Evolutionary conservation across 2,888 invertebrate genomes (phyloP).

Genomic region (Lymantria monacha): DNA sequence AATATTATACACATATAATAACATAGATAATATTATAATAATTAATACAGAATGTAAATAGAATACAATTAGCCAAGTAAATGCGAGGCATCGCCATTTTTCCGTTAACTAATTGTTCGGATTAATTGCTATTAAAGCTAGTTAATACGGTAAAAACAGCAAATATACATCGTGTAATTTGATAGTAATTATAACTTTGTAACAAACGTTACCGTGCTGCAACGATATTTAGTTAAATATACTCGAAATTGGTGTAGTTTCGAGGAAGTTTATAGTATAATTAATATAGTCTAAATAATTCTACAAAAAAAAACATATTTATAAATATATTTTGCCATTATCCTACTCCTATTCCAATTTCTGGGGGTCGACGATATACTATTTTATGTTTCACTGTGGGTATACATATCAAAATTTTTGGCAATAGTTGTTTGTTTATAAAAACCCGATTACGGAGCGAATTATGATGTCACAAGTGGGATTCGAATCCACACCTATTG

Average conservation of each 20-base stretch:
- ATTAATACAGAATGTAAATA: background rate
- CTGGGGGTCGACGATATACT: no score
- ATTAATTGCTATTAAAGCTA: constrained; percentile 39
- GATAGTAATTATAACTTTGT: constrained; percentile 5
- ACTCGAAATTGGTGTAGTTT: background rate
- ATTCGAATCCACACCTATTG: no score
- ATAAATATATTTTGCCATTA: no score
- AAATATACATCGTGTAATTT: constrained; percentile 30
- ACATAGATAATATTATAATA: no score
- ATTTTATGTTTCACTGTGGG: no score
- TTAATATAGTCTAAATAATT: background rate
- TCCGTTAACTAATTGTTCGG: constrained; percentile 29
- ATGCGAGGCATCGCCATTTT: constrained; percentile 17
- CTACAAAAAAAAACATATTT: background rate
- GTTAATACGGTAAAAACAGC: constrained; percentile 26
- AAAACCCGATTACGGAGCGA: no score
- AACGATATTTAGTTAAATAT: background rate
- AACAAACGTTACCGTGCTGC: background rate
- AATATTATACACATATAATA: no score
- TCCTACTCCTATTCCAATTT: no score
- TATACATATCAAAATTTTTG: no score
- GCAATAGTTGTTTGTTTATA: no score
- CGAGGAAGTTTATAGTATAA: background rate
- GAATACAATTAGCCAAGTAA: constrained; percentile 8
- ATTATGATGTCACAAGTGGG: no score